Percentiles rank a stretch among this genome's conserved stretches.
phyloP scores from a whole-genome alignment of 2,797 vertebrate genomes.

The Paratrypauchen microcephalus region DNA sequence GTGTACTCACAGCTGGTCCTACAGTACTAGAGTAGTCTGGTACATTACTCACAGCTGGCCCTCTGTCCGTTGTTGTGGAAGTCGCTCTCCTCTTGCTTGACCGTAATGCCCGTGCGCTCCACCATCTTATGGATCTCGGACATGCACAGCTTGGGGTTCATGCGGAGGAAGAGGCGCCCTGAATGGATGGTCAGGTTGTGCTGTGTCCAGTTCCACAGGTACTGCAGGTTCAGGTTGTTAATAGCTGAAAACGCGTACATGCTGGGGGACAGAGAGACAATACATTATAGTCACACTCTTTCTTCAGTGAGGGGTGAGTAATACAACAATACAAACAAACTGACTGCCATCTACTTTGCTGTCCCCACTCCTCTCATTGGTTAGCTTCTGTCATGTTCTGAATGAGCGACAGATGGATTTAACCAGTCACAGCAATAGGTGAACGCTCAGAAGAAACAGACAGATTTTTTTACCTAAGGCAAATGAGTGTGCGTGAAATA shows the following conservation, averaged over 20 bases:
- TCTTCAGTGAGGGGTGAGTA: too few relatives aligned
- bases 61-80: slow-evolving; percentile 93
- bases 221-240: slow-evolving; percentile 95
- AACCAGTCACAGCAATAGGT: too few relatives aligned
- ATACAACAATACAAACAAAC: too few relatives aligned
- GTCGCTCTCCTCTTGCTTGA: slow-evolving; percentile 86
- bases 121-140: slow-evolving; percentile 96
- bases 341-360: not conserved
- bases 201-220: slow-evolving; percentile 95
- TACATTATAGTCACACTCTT: not conserved
- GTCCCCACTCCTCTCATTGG: too few relatives aligned
- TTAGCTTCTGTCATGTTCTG: too few relatives aligned
- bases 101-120: slow-evolving; percentile 84
- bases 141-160: slow-evolving; percentile 93
- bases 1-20: slow-evolving; percentile 90
- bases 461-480: too few relatives aligned
- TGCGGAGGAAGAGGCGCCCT: slow-evolving; percentile 93
- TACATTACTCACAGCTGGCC: slow-evolving; percentile 89
- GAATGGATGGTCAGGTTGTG: slow-evolving; percentile 91
- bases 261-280: slow-evolving; percentile 58
- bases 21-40: too few relatives aligned
- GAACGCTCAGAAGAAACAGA: too few relatives aligned
- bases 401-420: too few relatives aligned
- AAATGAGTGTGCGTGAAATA: too few relatives aligned
- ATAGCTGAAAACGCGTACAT: slow-evolving; percentile 92